These are phyloP conservation scores for Axis porcinus DNA, from an alignment of 2,113 vertebrate species.

Conservation along the genomic window DNA sequence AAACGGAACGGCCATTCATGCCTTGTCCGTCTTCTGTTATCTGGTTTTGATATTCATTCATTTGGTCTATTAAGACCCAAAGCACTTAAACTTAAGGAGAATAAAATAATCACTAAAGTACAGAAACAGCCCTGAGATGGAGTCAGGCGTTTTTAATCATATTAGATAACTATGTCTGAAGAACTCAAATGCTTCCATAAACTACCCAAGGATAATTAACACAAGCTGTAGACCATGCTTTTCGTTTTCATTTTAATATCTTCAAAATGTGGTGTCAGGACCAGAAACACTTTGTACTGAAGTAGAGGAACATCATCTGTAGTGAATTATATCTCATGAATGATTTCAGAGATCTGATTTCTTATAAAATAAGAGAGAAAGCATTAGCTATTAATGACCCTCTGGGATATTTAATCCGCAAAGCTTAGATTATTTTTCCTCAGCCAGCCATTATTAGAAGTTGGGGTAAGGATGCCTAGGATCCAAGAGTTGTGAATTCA, in stretches of 20 bases:
- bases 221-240: constrained; percentile 53
- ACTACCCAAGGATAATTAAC: constrained; percentile 57
- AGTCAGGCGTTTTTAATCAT: constrained; percentile 55
- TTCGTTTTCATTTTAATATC: constrained; percentile 48
- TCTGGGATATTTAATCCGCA: constrained; percentile 16
- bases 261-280: constrained; percentile 55
- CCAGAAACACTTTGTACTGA: constrained; percentile 35
- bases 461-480: background rate
- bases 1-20: background rate
- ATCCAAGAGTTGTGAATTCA: background rate
- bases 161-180: constrained; percentile 58
- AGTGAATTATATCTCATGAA: constrained; percentile 51
- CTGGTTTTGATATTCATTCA: background rate
- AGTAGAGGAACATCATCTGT: constrained; percentile 48
- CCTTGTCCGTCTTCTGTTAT: background rate
- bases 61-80: background rate
- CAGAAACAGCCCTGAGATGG: constrained; percentile 2
- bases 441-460: background rate
- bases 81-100: constrained; percentile 28
- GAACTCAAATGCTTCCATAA: constrained; percentile 47
- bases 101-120: constrained; percentile 50
- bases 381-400: constrained; percentile 11
- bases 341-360: constrained; percentile 54
- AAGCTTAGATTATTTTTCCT: background rate
- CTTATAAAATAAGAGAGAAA: constrained; percentile 38